Evolutionary conservation across 2,113 vertebrate genomes (phyloP).

Genomic region (Psilopogon haemacephalus): DNA sequence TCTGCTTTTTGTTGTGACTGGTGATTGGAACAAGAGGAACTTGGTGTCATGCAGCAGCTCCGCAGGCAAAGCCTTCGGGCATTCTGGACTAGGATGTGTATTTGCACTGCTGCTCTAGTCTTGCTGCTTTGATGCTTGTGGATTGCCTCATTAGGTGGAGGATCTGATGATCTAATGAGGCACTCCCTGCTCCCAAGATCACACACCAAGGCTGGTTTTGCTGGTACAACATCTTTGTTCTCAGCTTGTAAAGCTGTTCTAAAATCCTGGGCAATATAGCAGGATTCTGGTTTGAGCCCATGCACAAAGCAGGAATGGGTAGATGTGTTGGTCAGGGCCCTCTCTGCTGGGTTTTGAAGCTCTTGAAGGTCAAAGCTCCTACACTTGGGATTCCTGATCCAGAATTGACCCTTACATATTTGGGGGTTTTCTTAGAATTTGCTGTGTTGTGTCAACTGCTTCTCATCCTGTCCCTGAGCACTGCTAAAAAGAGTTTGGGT

Average conservation of each 20-base stretch:
- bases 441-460: neutral
- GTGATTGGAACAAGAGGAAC: neutral
- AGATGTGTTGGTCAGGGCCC: neutral
- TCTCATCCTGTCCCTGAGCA: neutral
- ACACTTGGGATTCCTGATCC: neutral
- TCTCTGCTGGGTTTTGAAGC: neutral
- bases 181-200: fast-evolving
- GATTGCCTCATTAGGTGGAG: neutral
- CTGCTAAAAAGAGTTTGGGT: neutral
- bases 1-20: neutral
- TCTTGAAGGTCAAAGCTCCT: neutral
- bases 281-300: neutral
- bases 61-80: neutral
- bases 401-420: neutral
- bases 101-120: neutral
- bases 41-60: neutral
- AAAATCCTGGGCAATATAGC: neutral
- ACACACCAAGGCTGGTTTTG: neutral
- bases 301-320: neutral
- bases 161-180: neutral
- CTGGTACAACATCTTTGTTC: neutral
- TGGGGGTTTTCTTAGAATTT: neutral
- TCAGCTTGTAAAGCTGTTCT: neutral
- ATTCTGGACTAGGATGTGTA: neutral
- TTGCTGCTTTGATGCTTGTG: neutral